Base-by-base conservation (phyloP, 2,113 vertebrate genomes). In the Lophura nycthemera region DNA sequence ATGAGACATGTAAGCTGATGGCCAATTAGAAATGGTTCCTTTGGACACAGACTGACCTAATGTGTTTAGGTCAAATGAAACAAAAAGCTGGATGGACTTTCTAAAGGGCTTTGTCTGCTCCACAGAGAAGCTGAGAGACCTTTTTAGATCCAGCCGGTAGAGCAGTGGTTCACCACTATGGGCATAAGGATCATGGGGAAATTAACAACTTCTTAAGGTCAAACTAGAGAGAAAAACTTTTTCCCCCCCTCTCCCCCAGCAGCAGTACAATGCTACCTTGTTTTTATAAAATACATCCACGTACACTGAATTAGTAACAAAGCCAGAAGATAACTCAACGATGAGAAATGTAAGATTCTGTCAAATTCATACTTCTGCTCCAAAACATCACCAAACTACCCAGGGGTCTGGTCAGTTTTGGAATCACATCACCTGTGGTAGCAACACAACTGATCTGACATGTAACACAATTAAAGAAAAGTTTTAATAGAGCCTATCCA, bases 21-120 rank as follows among this genome's bases (percentile, higher is more conserved):
- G 97, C 96, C 96, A 98, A 97, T 97, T 97, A 97, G 96, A 97
- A 98, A 97, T 18, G 90, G 92, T 83, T 96, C 86, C 92, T 97
- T 97, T 92, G 96, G 97, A 95, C 97, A 96, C 81, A 92, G 93
- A 76, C 80, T 96, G 95, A 95, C 95, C 96, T 89, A 92, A 97
- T 95, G 93, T 77, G 91, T 95, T 96, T 83, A 83, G 97, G 97
- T 97, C 97, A 97, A 96, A 91, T 77, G 95, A 96, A 97, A 98
- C 94, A 97, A 96, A 97, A 97, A 83, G 82, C 74, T 94, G 70
- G 94, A 95, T 83, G 96, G 94, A 94, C 79, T 94, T 92, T 96
- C 76, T 96, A 95, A 97, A 89, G 87, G 82, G 86, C 96, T 97
- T 97, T 96, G 96, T 96, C 71, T 93, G 89, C 36, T 88, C 89